These are phyloP conservation scores for Pimpla rufipes DNA, from an alignment of 2,888 invertebrate species.

Conservation along the genomic window DNA sequence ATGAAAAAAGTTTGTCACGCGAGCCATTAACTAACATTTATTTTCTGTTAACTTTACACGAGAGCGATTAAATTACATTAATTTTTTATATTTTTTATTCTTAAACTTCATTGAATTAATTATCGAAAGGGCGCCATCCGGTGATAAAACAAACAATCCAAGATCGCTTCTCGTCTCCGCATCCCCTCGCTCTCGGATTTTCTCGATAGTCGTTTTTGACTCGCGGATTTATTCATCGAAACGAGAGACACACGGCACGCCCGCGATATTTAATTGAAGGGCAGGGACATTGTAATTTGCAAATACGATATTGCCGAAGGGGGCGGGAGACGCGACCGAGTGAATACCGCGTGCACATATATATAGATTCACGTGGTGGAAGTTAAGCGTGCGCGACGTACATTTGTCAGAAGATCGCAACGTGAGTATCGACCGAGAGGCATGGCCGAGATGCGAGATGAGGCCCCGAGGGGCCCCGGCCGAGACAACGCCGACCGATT, in stretches of 20 bases:
- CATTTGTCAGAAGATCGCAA: conserved; percentile 70
- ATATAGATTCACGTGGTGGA: conserved; percentile 16
- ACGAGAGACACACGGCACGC: conserved; percentile 24
- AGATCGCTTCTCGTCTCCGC: not conserved
- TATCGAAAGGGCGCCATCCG: not conserved
- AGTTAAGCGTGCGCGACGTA: conserved; percentile 65
- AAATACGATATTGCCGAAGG: conserved; percentile 59
- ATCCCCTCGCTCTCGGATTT: conserved; percentile 24
- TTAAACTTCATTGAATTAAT: conserved; percentile 23
- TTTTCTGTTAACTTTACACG: too few relatives aligned
- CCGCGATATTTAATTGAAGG: conserved; percentile 58
- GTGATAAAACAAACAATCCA: conserved; percentile 44
- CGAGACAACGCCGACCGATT: conserved; percentile 58
- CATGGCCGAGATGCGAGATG: conserved; percentile 33
- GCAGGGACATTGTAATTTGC: conserved; percentile 60
- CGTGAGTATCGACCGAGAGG: not conserved
- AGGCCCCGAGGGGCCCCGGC: conserved; percentile 17
- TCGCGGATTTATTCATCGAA: conserved; percentile 47
- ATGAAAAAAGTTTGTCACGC: too few relatives aligned
- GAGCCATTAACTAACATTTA: too few relatives aligned
- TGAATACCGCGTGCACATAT: not conserved
- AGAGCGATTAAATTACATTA: too few relatives aligned
- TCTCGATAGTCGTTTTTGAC: conserved; percentile 13
- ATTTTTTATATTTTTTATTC: too few relatives aligned
- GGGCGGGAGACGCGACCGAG: conserved; percentile 28